Percentiles rank a stretch among this genome's conserved stretches.
Evolutionary conservation across 2,113 vertebrate species (phyloP).

Genomic region (Alligator mississippiensis): DNA sequence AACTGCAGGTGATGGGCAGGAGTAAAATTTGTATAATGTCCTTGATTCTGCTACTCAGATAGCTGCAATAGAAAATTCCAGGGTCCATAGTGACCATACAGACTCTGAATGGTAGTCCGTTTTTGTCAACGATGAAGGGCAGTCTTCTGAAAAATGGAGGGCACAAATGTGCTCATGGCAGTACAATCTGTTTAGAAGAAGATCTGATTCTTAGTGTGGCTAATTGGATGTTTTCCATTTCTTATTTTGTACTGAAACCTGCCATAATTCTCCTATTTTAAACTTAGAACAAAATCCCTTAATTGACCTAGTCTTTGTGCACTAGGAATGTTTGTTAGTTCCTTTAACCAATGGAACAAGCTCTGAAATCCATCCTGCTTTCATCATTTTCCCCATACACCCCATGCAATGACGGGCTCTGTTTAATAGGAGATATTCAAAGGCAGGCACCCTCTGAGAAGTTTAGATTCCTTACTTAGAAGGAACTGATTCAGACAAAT

Average conservation of each 20-base stretch:
- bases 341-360: neutral
- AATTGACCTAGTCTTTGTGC: neutral
- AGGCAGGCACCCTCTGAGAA: neutral
- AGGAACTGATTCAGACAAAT: slow-evolving; percentile 25
- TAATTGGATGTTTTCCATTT: neutral
- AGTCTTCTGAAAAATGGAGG: neutral
- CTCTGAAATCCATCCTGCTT: neutral
- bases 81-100: neutral
- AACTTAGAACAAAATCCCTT: neutral
- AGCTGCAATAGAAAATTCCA: slow-evolving; percentile 36
- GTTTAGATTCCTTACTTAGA: slow-evolving; percentile 3
- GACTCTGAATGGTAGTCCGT: neutral
- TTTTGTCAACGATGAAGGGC: neutral
- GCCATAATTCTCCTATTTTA: neutral
- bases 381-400: neutral
- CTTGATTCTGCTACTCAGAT: slow-evolving; percentile 57
- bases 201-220: neutral
- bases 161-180: neutral
- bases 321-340: neutral
- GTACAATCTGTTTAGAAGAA: neutral
- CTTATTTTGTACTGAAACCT: neutral
- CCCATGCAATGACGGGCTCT: neutral
- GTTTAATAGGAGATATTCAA: slow-evolving; percentile 15
- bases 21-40: slow-evolving; percentile 56
- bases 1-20: slow-evolving; percentile 55